A percentile compares a stretch with the other conserved stretches of the same genome.
Conservation (phyloP, 2,888 invertebrate genomes). For the Exocentrus adspersus region DNA sequence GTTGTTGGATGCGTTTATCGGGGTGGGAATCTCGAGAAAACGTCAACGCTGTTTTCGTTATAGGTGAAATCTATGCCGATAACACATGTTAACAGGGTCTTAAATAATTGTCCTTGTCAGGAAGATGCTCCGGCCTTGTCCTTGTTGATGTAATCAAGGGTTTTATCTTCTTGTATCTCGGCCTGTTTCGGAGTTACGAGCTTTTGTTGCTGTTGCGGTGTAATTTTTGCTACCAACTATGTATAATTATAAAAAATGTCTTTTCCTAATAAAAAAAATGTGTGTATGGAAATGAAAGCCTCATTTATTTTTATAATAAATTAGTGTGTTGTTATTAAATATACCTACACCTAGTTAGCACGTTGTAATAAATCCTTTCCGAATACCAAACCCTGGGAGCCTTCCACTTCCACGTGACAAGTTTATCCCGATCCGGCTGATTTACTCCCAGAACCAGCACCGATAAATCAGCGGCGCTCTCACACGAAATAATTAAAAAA, state of each 20-base stretch:
- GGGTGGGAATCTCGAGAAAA: constrained; percentile 32
- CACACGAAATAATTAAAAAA: constrained; percentile 26
- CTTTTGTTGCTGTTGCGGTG: no score
- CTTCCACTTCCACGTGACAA: constrained; percentile 8
- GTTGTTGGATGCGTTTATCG: constrained; percentile 38
- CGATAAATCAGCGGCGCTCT: constrained; percentile 19
- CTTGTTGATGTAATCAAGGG: background rate
- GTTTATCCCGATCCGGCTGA: constrained; percentile 9
- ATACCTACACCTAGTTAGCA: no score
- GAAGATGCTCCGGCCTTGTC: background rate
- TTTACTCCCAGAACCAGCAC: constrained; percentile 8
- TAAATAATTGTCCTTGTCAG: constrained; percentile 46
- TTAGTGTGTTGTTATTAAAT: no score
- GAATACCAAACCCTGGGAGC: background rate
- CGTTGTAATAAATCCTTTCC: no score
- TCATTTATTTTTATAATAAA: no score
- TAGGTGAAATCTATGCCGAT: constrained; percentile 37
- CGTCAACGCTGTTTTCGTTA: constrained; percentile 30
- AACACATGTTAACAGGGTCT: constrained; percentile 45
- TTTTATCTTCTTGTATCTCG: background rate
- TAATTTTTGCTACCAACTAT: no score
- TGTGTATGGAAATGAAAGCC: no score
- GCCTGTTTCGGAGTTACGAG: background rate
- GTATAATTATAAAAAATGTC: no score
- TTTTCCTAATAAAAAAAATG: no score